Base-by-base conservation (phyloP, 2,888 invertebrate species). In the Scotopteryx bipunctaria region DNA sequence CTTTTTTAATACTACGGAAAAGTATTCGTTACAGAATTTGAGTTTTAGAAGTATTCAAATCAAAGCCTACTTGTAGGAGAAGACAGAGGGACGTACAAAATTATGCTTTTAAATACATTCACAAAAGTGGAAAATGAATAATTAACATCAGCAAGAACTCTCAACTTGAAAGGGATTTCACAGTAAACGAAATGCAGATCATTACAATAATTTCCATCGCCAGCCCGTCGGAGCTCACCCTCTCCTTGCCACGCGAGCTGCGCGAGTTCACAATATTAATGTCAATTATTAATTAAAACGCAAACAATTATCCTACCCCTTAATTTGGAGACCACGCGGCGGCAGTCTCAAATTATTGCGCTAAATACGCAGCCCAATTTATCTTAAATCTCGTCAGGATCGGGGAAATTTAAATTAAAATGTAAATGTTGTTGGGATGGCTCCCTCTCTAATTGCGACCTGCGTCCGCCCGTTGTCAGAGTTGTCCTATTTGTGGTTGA, bases 361-460 rank as follows among this genome's bases (percentile, higher is more conserved):
- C 83, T 82, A 87, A 86, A 87, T 83, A 82, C 83, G 79, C 73
- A 71, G 76, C 73, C 78, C 79, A 86, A 85, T 86, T 88, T 86
- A 87, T 87, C 86, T 85, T 71, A 82, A 84, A 88, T 87, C 84
- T 83, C 83, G 83, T 83, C 84, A 84, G 83, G 83, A 83, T 82
- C 79, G 79, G 76, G 67, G 79, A 85, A 85, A 86, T 89, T 89
- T 83, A 85, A 87, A 89, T 89, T 87, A 81, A 88, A 89, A 90
- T 90, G 89, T 87, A 88, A 88, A 89, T 89, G 84, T 83, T 85
- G 83, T 79, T 67, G 74, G 78, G 74, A 67, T 66, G 77, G 74
- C 66, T 73, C 78, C 76, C 81, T 78, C 76, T 82, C 81, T 88
- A 86, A 88, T 88, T 88, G 84, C 79, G 74, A 80, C 73, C 73